These are phyloP conservation scores for Tor tambroides DNA, from an alignment of 2,113 vertebrate genomes.

Conservation along the genomic window DNA sequence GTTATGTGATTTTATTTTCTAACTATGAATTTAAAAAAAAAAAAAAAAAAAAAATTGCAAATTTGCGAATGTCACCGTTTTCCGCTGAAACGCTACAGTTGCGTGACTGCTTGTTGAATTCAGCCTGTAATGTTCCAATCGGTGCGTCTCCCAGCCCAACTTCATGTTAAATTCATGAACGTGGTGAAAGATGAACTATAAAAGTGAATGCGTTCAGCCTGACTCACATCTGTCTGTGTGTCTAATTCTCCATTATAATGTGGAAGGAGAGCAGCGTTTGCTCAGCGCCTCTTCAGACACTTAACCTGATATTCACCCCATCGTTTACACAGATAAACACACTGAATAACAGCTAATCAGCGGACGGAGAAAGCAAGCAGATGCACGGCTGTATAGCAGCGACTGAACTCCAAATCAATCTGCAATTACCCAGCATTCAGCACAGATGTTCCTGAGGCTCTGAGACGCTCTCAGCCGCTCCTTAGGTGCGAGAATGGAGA, in stretches of 20 bases:
- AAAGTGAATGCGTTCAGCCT: background rate
- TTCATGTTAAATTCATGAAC: conserved; percentile 27
- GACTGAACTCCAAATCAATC: conserved; percentile 52
- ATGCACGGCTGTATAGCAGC: background rate
- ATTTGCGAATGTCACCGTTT: background rate
- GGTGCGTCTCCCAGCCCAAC: background rate
- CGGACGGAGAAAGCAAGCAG: conserved; percentile 22
- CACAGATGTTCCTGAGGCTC: conserved; percentile 40
- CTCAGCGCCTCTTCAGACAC: conserved; percentile 73
- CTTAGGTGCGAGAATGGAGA: background rate
- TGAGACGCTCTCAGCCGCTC: too few relatives aligned
- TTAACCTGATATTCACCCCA: conserved; percentile 77
- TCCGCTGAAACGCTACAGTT: background rate
- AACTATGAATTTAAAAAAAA: background rate
- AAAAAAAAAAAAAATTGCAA: too few relatives aligned
- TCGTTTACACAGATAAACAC: conserved; percentile 76
- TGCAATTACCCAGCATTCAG: conserved; percentile 60
- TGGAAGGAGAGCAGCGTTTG: conserved; percentile 67
- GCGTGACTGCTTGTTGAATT: conserved; percentile 1
- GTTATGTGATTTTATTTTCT: too few relatives aligned
- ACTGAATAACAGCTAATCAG: conserved; percentile 70
- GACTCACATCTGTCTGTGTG: conserved; percentile 67
- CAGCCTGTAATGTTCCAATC: background rate
- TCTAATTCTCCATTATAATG: conserved; percentile 74
- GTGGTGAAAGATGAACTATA: background rate